phyloP scores from a whole-genome alignment of 30 jellyfish, hydroid and myxozoan genomes.

The Euphysa ruthae region DNA sequence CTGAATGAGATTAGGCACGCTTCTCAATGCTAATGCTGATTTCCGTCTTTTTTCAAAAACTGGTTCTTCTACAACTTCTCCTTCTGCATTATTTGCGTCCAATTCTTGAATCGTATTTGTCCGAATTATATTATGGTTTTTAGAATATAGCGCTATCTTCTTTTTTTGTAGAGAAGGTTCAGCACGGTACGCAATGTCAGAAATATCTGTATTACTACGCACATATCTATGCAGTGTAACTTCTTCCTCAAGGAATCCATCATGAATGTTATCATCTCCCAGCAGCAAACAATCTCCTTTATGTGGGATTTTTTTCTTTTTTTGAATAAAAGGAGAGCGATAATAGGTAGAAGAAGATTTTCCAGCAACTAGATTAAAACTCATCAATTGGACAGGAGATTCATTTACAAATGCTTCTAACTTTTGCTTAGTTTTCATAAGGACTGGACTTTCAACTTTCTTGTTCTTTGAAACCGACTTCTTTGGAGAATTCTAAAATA shows the following conservation, averaged over 20 bases:
- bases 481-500: too few species aligned
- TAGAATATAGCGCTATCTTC: conserved; percentile 3
- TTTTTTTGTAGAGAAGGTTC: conserved; percentile 19
- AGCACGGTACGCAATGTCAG: neutral
- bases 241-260: neutral
- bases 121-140: conserved; percentile 22
- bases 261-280: neutral
- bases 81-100: neutral
- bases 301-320: conserved; percentile 1
- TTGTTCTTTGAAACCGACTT: too few species aligned
- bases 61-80: neutral
- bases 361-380: conserved; percentile 8
- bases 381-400: too few species aligned
- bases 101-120: conserved; percentile 14
- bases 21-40: too few species aligned
- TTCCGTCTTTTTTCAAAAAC: neutral
- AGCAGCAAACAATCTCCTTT: conserved; percentile 7
- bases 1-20: too few species aligned
- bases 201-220: neutral
- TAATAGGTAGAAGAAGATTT: neutral
- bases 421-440: too few species aligned
- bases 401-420: too few species aligned
- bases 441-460: too few species aligned
- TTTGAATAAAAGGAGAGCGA: conserved; percentile 8
- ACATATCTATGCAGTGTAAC: neutral